Conservation (phyloP, 2,888 invertebrate species). For the Aricia artaxerxes region DNA sequence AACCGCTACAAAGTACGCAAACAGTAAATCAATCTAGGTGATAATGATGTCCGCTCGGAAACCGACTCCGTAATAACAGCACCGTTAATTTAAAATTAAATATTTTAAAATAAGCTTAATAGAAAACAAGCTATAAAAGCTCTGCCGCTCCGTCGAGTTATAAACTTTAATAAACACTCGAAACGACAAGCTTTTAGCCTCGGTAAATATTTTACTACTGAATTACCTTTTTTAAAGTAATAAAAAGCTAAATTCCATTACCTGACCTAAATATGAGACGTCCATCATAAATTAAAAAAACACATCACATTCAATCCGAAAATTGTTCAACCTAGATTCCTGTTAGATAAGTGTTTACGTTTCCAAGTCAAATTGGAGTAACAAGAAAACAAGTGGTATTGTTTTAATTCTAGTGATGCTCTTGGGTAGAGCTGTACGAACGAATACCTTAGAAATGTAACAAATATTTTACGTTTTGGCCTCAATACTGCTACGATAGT, state of each 20-base stretch:
- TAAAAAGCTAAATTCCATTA: conserved; percentile 34
- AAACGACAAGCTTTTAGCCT: background rate
- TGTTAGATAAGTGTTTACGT: conserved; percentile 25
- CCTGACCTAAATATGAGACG: conserved; percentile 55
- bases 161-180: background rate
- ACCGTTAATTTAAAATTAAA: background rate
- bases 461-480: background rate
- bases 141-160: background rate
- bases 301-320: conserved; percentile 22
- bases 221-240: conserved; percentile 29
- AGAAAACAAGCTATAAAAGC: background rate
- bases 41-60: background rate
- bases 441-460: background rate
- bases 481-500: background rate
- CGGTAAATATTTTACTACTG: conserved; percentile 23
- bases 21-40: background rate
- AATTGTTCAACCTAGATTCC: conserved; percentile 29
- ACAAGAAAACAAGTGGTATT: conserved; percentile 24
- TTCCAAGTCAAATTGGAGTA: conserved; percentile 10
- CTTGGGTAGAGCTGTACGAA: background rate
- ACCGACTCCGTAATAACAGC: background rate
- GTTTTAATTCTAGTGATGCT: background rate
- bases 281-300: conserved; percentile 50
- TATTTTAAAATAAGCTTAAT: background rate
- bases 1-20: background rate